Base-by-base conservation (phyloP, 1,140 invertebrate genomes). In the Leptinotarsa undecemlineata region DNA sequence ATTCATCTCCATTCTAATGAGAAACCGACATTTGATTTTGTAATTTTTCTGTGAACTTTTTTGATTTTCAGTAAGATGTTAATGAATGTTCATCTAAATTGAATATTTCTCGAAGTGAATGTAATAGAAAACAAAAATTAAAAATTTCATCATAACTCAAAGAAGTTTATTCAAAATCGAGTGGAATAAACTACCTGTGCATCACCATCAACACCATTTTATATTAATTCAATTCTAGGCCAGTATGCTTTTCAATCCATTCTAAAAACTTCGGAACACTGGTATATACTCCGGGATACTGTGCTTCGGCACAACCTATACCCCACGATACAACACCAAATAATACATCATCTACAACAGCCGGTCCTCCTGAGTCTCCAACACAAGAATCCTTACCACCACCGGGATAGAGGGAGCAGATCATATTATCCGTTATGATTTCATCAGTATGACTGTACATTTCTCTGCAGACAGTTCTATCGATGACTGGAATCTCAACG, bases 311-410 rank as follows among this genome's bases (percentile, higher is more conserved):
- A 71, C 78, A 80, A 15, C 76, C 80, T 62, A 26, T 21, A 23
- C 88, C 87, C 89, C 88, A 91, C 0, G 89, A 90, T 0, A 90
- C 89, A 15, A 92, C 85, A 42, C 91, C 91, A 69, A 85, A 68
- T 21, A 81, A 68, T 14, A 19, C 47, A 0, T 84, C 84, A 78
- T 86, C 33, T 68, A 47, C 8, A n/a, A 15, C 33, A 6, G 19
- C 66, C 19, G 66, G 66, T n/a, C 66, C 66, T 42, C 66, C 66
- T 6, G 66, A 68, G 33, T 68, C 66, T 3, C 66, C 66, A 17
- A 19, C 13, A 47, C 66, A 68, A 33, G 66, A 19, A 47, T 68
- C 66, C 42, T 68, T 68, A n/a, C 66, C 66, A 4, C 66, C 66
- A n/a, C 66, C 66, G n/a, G 42, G 19, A 13, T 42, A 68, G 5